Percentiles rank a stretch among this genome's conserved stretches.
Evolutionary conservation across 2,888 invertebrate genomes (phyloP).

Genomic region (Rhimphoctona megacephalus): DNA sequence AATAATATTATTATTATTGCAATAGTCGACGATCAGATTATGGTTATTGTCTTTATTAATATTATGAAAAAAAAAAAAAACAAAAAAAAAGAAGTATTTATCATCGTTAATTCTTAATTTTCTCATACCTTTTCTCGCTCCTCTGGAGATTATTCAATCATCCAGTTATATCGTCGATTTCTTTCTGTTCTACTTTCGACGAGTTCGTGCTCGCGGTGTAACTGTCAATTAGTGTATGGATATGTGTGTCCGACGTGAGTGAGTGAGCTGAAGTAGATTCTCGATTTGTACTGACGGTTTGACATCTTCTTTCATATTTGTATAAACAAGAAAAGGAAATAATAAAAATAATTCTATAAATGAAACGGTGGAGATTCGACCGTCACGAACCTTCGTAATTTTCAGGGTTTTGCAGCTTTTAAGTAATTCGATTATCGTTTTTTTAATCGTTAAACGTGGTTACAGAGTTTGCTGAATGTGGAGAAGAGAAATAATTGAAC

Average conservation of each 20-base stretch:
- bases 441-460: conserved; percentile 73
- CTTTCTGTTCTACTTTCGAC: conserved; percentile 50
- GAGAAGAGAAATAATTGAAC: conserved; percentile 54
- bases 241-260: conserved; percentile 19
- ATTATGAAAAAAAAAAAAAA: conserved; percentile 57
- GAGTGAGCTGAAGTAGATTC: conserved; percentile 55
- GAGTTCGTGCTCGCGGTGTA: conserved; percentile 16
- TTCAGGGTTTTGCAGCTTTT: conserved; percentile 68
- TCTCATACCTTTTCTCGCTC: conserved; percentile 18
- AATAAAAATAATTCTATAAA: conserved; percentile 40
- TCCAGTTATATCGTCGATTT: conserved; percentile 32
- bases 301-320: conserved; percentile 55
- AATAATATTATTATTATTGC: conserved; percentile 51
- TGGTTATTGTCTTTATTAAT: conserved; percentile 63
- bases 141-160: conserved; percentile 24
- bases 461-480: conserved; percentile 75
- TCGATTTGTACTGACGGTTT: conserved; percentile 62
- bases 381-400: conserved; percentile 8
- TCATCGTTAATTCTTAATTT: conserved; percentile 61
- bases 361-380: neutral
- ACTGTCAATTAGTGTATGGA: conserved; percentile 4
- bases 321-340: conserved; percentile 51
- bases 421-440: conserved; percentile 73
- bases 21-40: conserved; percentile 56
- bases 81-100: conserved; percentile 61